phyloP scores from a whole-genome alignment of 92 coral and sea anemone genomes.

The Palythoa grandiflora region DNA sequence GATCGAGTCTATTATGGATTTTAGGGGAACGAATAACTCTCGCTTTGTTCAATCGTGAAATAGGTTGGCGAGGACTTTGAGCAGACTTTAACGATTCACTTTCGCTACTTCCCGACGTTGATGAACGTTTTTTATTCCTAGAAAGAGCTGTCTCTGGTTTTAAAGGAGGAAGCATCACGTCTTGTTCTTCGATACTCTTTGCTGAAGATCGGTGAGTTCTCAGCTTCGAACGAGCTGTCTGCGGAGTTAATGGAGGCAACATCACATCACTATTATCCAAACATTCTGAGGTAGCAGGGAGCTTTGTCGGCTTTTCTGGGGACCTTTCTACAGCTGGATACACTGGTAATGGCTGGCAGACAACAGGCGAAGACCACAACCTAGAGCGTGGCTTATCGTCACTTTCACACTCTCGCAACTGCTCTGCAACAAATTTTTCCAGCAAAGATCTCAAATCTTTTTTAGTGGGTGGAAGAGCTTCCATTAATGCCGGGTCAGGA shows the following conservation, averaged over 20 bases:
- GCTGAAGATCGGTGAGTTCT: conserved; percentile 60
- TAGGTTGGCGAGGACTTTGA: conserved; percentile 54
- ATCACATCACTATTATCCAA: conserved; percentile 18
- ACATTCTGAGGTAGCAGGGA: not conserved
- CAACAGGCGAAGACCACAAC: conserved; percentile 44
- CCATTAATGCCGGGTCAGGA: conserved; percentile 41
- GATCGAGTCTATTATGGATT: conserved; percentile 58
- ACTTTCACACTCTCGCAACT: conserved; percentile 83
- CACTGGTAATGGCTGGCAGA: conserved; percentile 31
- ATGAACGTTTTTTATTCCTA: conserved; percentile 14
- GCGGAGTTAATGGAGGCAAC: conserved; percentile 44
- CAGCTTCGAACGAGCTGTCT: conserved; percentile 62
- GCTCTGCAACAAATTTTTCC: conserved; percentile 93
- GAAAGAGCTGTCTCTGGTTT: conserved; percentile 65
- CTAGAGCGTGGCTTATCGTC: conserved; percentile 52
- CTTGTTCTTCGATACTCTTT: conserved; percentile 64
- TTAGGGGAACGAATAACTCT: conserved; percentile 77
- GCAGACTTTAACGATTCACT: conserved; percentile 24
- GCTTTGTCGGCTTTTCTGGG: not conserved
- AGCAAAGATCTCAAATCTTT: conserved; percentile 81
- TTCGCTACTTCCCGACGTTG: conserved; percentile 39
- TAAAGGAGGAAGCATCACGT: conserved; percentile 81
- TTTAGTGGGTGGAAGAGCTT: conserved; percentile 64
- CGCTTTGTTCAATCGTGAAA: conserved; percentile 73
- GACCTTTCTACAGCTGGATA: not conserved